Conservation (phyloP, 2,888 invertebrate species). For the Habroteleia sp. region DNA sequence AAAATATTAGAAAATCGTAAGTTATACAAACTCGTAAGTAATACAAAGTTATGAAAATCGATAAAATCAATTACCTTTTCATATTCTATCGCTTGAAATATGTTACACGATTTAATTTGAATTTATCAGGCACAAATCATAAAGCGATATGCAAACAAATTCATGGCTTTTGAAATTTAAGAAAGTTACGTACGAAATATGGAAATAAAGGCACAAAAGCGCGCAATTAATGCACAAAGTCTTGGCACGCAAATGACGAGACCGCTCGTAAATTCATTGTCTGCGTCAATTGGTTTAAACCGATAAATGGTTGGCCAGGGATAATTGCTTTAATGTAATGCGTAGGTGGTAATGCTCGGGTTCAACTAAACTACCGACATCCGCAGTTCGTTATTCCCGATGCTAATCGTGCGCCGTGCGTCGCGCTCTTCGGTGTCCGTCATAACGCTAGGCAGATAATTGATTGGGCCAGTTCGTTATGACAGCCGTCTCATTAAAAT, state of each 20-base stretch:
- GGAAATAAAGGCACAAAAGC: no score
- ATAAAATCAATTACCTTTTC: no score
- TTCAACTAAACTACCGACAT: slow-evolving; percentile 67
- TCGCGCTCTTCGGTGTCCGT: slow-evolving; percentile 56
- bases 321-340: slow-evolving; percentile 75
- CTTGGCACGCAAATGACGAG: slow-evolving; percentile 29
- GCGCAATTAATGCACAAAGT: slow-evolving; percentile 14
- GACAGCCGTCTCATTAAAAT: slow-evolving; percentile 79
- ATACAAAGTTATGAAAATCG: no score
- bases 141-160: no score
- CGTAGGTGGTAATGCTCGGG: slow-evolving; percentile 70
- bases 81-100: no score
- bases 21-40: no score
- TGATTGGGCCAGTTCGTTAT: slow-evolving; percentile 79
- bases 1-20: no score
- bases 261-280: slow-evolving; percentile 68
- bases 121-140: no score
- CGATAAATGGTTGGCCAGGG: slow-evolving; percentile 71
- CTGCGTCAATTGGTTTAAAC: slow-evolving; percentile 72
- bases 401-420: slow-evolving; percentile 69
- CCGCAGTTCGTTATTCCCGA: slow-evolving; percentile 74
- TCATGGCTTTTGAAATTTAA: no score
- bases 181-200: background rate
- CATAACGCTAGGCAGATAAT: slow-evolving; percentile 71
- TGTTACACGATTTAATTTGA: no score